Evolutionary conservation across 2,888 invertebrate genomes (phyloP), one percentile per base, ranked within the genome.

Genomic region (Agrotis exclamationis): DNA sequence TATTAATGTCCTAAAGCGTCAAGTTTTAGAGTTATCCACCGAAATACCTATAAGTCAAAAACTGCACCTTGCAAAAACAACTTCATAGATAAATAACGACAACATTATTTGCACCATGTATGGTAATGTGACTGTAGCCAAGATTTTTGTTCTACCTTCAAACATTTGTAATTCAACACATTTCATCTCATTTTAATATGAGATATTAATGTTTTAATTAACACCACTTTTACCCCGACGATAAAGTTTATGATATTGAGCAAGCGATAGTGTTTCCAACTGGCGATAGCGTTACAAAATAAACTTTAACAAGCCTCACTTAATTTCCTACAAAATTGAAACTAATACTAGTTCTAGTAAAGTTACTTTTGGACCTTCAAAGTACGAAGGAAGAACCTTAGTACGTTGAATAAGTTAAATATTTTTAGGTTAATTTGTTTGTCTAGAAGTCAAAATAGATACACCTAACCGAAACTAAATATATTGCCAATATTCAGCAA

Each of bases 401-500:
- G n/a, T n/a, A n/a, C n/a, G 18, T 28, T 28, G 24, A 22, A 22
- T 51, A 22, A 28, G 18, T 11, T 11, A 18, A 1, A 39, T 54
- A 1, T 28, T 11, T 11, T 53, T 24, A 7, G 53, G 1, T 63
- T 45, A 11, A 45, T 62, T 60, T 62, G 28, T 71, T 69, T 62
- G 51, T 45, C 11, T 22, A 16, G 16, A 22, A n/a, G 24, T 50
- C 9, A 45, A 33, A 45, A 62, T 45, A 22, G 71, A 22, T 44
- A 16, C 48, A 50, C 11, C 28, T 69, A 24, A 28, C 20, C 7
- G 7, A 3, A n/a, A 22, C 33, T 53, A 48, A 48, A 44, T 16
- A 20, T 64, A 53, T 18, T n/a, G 24, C 24, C 14, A 47, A 24
- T n/a, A 33, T 9, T 14, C 14, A 28, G 28, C 6, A 14, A 3